Evolutionary conservation across 2,888 invertebrate species (phyloP).

Genomic region (Trissolcus brochymenae): DNA sequence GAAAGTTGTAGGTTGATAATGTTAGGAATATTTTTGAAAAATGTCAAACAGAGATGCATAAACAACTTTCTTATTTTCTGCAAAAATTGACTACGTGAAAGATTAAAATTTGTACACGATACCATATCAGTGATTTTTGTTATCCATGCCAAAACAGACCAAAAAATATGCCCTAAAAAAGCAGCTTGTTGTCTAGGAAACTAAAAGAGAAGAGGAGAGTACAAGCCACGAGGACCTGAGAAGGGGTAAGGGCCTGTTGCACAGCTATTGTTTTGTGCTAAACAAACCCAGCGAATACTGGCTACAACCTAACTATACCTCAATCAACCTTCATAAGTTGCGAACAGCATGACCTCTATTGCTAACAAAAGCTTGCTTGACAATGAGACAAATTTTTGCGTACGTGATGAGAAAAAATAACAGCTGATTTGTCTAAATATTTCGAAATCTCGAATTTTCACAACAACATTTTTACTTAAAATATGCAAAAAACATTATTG

Average conservation of each 20-base stretch:
- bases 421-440: conserved; percentile 13
- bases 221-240: conserved; percentile 5
- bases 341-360: conserved; percentile 40
- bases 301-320: conserved; percentile 27
- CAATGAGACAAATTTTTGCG: conserved; percentile 24
- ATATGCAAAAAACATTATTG: no score
- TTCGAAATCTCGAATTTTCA: background rate
- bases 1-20: no score
- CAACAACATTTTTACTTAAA: no score
- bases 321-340: conserved; percentile 41
- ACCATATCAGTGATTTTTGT: conserved; percentile 33
- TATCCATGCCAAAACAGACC: conserved; percentile 49
- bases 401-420: conserved; percentile 5
- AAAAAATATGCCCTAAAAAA: conserved; percentile 28
- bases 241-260: conserved; percentile 49
- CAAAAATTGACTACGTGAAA: conserved; percentile 39
- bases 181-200: background rate
- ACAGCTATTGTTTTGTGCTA: conserved; percentile 45
- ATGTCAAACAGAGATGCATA: no score
- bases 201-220: conserved; percentile 5
- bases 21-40: no score
- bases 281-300: conserved; percentile 44
- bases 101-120: conserved; percentile 39
- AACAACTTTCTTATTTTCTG: no score
- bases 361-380: conserved; percentile 21